A percentile compares a stretch with the other conserved stretches of the same genome.
These are phyloP conservation scores for Dendroctonus valens DNA, from an alignment of 1,140 invertebrate genomes.

Conservation along the genomic window DNA sequence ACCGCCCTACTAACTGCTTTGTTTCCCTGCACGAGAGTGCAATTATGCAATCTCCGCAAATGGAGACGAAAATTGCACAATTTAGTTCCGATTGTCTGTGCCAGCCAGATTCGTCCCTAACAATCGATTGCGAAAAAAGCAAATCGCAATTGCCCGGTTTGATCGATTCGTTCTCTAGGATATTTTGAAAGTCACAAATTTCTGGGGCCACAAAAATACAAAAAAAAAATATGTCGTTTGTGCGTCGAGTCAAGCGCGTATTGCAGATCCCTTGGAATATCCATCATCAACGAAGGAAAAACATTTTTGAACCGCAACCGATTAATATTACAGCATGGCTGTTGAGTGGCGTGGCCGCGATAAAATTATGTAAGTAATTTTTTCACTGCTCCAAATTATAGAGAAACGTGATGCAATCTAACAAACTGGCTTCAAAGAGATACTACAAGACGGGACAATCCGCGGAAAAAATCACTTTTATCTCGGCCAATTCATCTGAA, in stretches of 20 bases:
- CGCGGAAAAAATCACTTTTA: background rate
- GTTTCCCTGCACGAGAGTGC: constrained; percentile 6
- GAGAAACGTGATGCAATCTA: background rate
- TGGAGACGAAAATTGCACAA: constrained; percentile 12
- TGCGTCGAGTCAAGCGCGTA: too few species aligned
- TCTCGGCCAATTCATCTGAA: constrained; percentile 2
- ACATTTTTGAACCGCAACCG: too few species aligned
- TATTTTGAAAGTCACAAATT: too few species aligned
- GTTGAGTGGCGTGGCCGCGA: too few species aligned
- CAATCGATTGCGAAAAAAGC: constrained; percentile 3
- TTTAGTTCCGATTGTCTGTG: background rate
- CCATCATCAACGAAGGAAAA: too few species aligned
- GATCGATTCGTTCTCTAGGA: too few species aligned
- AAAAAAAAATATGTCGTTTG: too few species aligned
- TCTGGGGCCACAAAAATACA: too few species aligned
- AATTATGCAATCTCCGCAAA: constrained; percentile 9
- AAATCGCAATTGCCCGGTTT: background rate
- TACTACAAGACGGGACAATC: background rate
- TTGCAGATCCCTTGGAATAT: too few species aligned
- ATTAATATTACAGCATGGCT: too few species aligned
- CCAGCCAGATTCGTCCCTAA: background rate
- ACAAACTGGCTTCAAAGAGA: background rate
- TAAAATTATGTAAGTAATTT: too few species aligned
- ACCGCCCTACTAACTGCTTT: constrained; percentile 6
- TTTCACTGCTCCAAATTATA: background rate